Evolutionary conservation across 2,888 invertebrate species (phyloP).

Genomic region (Dichetophora obliterata): DNA sequence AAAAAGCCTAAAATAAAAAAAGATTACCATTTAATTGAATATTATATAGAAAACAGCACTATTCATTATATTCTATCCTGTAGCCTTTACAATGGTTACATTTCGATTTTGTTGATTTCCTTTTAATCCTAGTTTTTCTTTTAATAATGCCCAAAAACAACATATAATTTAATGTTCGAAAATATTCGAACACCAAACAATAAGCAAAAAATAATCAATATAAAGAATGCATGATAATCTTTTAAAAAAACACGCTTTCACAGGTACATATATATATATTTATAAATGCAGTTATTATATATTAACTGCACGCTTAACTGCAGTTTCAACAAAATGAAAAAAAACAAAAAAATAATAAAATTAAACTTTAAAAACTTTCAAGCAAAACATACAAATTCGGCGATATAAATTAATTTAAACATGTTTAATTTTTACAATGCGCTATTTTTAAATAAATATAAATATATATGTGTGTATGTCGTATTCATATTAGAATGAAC

Average conservation of each 20-base stretch:
- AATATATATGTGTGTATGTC: constrained; percentile 26
- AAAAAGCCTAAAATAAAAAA: constrained; percentile 1
- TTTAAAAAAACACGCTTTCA: constrained; percentile 19
- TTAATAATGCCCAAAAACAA: no score
- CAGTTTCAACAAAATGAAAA: neutral
- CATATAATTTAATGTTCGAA: no score
- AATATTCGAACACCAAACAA: no score
- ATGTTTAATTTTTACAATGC: constrained; percentile 17
- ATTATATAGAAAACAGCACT: neutral
- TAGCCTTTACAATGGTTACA: no score
- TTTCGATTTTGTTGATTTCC: no score
- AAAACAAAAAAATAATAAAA: neutral
- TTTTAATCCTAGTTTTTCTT: no score
- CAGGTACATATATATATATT: constrained; percentile 9
- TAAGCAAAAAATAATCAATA: no score
- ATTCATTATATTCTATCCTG: no score
- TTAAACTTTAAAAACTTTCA: neutral
- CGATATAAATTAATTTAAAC: constrained; percentile 19
- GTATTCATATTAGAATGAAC: constrained; percentile 11
- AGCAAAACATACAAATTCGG: constrained; percentile 18
- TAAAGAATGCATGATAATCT: constrained; percentile 21
- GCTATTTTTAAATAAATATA: constrained; percentile 22
- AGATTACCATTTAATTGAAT: no score
- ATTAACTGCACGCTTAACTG: neutral
- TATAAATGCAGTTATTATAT: neutral